Evolutionary conservation across 2,797 vertebrate species (phyloP).

Genomic region (Gymnothorax javanicus): DNA sequence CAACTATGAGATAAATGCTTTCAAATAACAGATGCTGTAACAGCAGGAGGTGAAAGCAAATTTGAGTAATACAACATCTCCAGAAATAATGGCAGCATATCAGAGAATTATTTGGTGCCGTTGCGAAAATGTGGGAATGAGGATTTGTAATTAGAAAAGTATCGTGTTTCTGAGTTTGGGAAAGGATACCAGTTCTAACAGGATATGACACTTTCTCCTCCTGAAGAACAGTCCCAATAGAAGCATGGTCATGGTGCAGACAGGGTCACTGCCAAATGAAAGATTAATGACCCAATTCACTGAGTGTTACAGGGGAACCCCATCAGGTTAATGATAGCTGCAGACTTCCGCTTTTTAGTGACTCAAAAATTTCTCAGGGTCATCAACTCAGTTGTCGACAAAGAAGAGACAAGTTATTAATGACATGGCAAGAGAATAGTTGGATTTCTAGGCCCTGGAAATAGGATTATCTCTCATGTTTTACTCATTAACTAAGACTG

Average conservation of each 20-base stretch:
- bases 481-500: not conserved
- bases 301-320: slow-evolving; percentile 70
- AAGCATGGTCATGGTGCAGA: slow-evolving; percentile 58
- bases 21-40: not conserved
- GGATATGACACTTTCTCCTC: slow-evolving; percentile 35
- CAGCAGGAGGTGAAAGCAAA: not conserved
- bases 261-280: slow-evolving; percentile 71
- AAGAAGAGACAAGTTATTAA: not conserved
- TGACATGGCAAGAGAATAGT: not conserved
- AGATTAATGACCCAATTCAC: slow-evolving; percentile 76
- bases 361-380: not conserved
- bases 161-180: not conserved
- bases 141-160: not conserved
- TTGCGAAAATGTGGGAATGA: not conserved
- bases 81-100: not conserved
- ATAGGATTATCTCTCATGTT: not conserved
- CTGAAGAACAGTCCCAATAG: slow-evolving; percentile 49
- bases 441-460: not conserved
- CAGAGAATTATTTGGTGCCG: not conserved
- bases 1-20: not conserved
- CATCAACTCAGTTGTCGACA: not conserved
- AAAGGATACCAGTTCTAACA: slow-evolving; percentile 32
- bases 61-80: not conserved
- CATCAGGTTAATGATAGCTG: slow-evolving; percentile 67
- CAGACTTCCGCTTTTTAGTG: slow-evolving; percentile 40